These are phyloP conservation scores for zebrafish (Danio rerio) DNA, from an alignment of 2,113 vertebrate species.

Conservation along the genomic window GRCz12tu NC_133191.1:11739501-11740000, in stretches of 20 bases:
- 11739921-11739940: background rate
- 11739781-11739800: slow-evolving; percentile 4
- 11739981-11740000: no score
- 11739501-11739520: slow-evolving; percentile 12
- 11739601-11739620: background rate
- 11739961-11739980: background rate
- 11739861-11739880: background rate
- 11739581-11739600: background rate
- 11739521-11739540: slow-evolving; percentile 17
- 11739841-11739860: slow-evolving; percentile 38
- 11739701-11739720: background rate
- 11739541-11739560: slow-evolving; percentile 14
- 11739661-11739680: background rate
- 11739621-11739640: background rate
- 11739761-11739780: slow-evolving; percentile 36
- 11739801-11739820: background rate
- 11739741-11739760: slow-evolving; percentile 30
- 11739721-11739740: slow-evolving; percentile 13
- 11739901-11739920: slow-evolving; percentile 3
- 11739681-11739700: background rate
- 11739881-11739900: background rate
- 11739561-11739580: background rate
- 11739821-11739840: background rate
- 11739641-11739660: slow-evolving; percentile 16
- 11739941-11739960: background rate